These are phyloP conservation scores for Drosophila yooni DNA, from an alignment of 2,888 invertebrate species.

Conservation along the genomic window DNA sequence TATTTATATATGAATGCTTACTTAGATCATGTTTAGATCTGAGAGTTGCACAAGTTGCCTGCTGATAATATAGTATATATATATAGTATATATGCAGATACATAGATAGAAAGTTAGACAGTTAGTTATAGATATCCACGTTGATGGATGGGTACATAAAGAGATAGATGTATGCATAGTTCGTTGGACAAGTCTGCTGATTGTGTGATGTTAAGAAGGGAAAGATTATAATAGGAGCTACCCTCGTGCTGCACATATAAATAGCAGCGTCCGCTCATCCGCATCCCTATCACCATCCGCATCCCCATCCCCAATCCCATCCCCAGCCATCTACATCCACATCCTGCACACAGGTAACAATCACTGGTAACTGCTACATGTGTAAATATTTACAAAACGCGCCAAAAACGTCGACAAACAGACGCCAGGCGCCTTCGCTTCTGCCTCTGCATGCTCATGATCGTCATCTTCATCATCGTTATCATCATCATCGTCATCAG, in stretches of 20 bases:
- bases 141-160: neutral
- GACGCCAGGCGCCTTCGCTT: constrained; percentile 68
- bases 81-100: no score
- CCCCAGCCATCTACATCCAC: neutral
- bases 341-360: constrained; percentile 53
- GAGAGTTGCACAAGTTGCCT: neutral
- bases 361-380: constrained; percentile 80
- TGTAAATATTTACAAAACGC: constrained; percentile 81
- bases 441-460: constrained; percentile 54
- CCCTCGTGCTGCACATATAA: constrained; percentile 43
- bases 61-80: neutral
- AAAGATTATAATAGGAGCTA: neutral
- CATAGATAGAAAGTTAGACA: neutral
- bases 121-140: no score
- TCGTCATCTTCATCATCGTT: neutral
- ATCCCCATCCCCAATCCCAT: neutral
- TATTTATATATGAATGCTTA: neutral
- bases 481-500: neutral
- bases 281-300: neutral
- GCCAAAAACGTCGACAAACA: constrained; percentile 78
- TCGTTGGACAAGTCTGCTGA: neutral
- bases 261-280: constrained; percentile 10
- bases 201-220: neutral
- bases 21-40: neutral
- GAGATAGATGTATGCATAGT: neutral